Conservation (phyloP, 2,888 invertebrate genomes). For the Sminthurides aquaticus region DNA sequence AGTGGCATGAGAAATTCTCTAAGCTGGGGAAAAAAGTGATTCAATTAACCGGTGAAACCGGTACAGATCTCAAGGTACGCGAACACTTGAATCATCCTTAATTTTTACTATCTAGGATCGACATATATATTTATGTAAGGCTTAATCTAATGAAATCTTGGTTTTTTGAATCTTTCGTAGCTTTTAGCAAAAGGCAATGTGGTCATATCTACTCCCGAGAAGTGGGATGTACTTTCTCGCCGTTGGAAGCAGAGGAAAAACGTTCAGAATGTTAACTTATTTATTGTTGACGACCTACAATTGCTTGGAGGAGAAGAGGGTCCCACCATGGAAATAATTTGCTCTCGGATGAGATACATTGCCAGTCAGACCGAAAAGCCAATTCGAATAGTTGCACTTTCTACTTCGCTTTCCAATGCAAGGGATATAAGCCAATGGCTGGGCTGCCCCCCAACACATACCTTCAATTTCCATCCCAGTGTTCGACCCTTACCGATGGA, state of each 20-base stretch:
- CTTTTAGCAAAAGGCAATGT: conserved; percentile 78
- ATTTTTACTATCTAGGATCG: too few species aligned
- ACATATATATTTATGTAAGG: neutral
- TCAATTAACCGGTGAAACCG: conserved; percentile 90
- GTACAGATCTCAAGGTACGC: conserved; percentile 79
- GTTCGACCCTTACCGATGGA: conserved; percentile 92
- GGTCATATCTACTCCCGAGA: conserved; percentile 93
- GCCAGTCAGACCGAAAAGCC: conserved; percentile 84
- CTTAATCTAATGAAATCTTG: neutral
- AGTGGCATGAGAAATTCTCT: conserved; percentile 83
- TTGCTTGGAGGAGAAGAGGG: conserved; percentile 81
- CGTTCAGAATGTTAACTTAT: conserved; percentile 91
- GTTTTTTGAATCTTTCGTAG: conserved; percentile 23
- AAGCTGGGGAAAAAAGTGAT: conserved; percentile 71
- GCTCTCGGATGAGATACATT: conserved; percentile 86
- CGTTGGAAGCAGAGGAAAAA: conserved; percentile 99
- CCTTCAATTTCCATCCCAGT: conserved; percentile 98
- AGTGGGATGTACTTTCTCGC: conserved; percentile 96
- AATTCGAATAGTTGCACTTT: conserved; percentile 87
- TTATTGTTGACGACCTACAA: conserved; percentile 86
- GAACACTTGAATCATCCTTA: too few species aligned
- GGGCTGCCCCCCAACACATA: conserved; percentile 83
- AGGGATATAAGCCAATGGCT: conserved; percentile 93
- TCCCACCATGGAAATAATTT: conserved; percentile 85
- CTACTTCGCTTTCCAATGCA: conserved; percentile 89